A percentile compares a stretch with the other conserved stretches of the same genome.
These are phyloP conservation scores for Bactericera cockerelli DNA, from an alignment of 1,140 invertebrate genomes.

Conservation along the genomic window DNA sequence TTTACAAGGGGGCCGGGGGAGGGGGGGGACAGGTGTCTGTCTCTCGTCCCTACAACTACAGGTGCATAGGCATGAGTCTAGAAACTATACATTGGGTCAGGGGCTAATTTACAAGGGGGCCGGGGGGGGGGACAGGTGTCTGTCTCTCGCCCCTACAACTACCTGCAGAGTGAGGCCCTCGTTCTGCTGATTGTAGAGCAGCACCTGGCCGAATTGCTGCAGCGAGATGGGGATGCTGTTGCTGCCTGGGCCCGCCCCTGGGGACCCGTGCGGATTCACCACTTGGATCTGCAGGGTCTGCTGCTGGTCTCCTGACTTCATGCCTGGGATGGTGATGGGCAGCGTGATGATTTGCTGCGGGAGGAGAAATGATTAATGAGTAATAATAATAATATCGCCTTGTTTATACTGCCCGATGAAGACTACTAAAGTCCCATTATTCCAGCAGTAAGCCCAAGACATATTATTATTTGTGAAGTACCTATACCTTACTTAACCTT, in stretches of 20 bases:
- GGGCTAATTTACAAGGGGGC: no score
- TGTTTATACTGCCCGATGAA: no score
- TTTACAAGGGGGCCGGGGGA: no score
- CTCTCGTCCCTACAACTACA: no score
- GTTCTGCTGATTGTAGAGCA: slow-evolving; percentile 26
- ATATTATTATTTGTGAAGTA: no score
- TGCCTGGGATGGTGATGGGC: slow-evolving; percentile 53
- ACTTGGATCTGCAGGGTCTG: slow-evolving; percentile 64
- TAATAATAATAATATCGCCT: no score
- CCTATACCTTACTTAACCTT: background rate
- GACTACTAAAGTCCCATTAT: no score
- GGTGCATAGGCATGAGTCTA: no score
- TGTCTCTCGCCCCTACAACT: slow-evolving; percentile 9
- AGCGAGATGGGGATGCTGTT: slow-evolving; percentile 24
- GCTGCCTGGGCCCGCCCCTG: slow-evolving; percentile 15
- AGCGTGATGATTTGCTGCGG: slow-evolving; percentile 44
- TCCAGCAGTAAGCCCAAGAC: no score
- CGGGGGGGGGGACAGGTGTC: no score
- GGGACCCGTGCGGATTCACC: slow-evolving; percentile 35
- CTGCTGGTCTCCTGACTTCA: slow-evolving; percentile 48
- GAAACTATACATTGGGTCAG: no score
- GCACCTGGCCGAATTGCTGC: slow-evolving; percentile 32
- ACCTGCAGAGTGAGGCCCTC: slow-evolving; percentile 38
- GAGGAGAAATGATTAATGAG: background rate
- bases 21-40: no score